Percentiles rank a stretch among this genome's conserved stretches.
Conservation (phyloP, 2,113 vertebrate genomes). For the Rhadina sibilatrix region DNA sequence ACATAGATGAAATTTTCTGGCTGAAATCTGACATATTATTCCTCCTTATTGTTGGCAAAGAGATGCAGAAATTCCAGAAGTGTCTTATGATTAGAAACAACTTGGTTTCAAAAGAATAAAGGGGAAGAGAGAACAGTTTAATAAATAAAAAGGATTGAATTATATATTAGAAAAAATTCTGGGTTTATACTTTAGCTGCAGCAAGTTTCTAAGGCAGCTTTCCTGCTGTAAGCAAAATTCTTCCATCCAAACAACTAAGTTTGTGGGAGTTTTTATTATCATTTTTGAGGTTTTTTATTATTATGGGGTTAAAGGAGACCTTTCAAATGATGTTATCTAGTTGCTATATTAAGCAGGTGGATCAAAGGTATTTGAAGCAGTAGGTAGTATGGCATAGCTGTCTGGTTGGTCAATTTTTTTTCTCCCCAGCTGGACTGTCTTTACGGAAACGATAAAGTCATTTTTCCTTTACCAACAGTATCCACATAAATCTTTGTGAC, state of each 20-base stretch:
- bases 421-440: not conserved
- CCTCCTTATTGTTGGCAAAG: constrained; percentile 42
- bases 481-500: not conserved
- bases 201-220: not conserved
- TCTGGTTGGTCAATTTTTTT: not conserved
- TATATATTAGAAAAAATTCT: not conserved
- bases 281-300: not conserved
- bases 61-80: constrained; percentile 30
- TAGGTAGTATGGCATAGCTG: not conserved
- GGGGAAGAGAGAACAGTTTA: not conserved
- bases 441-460: not conserved
- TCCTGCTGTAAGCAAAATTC: not conserved
- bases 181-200: not conserved
- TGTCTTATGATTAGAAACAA: constrained; percentile 26
- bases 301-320: not conserved
- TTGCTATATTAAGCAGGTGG: not conserved
- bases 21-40: constrained; percentile 39
- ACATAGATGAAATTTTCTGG: constrained; percentile 59
- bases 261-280: not conserved
- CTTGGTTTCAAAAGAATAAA: not conserved
- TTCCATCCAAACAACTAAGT: not conserved
- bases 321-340: not conserved
- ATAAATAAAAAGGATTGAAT: not conserved
- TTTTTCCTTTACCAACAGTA: not conserved
- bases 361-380: not conserved